These are phyloP conservation scores for Spisula subtruncata DNA, from an alignment of 2,888 invertebrate genomes.

Conservation along the genomic window DNA sequence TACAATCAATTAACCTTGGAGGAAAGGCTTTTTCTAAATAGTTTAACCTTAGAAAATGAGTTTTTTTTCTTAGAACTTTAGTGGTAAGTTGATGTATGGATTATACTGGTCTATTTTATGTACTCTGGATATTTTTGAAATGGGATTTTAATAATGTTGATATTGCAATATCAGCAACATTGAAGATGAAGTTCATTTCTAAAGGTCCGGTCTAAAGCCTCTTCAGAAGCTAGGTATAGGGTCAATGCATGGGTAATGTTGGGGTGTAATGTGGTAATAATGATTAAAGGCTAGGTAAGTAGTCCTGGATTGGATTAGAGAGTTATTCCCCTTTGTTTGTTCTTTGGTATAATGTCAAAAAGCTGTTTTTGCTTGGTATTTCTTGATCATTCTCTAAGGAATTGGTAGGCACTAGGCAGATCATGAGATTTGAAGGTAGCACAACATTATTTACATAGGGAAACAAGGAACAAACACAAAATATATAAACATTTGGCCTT, in stretches of 20 bases:
- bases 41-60: slow-evolving; percentile 7
- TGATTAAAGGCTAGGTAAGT: neutral
- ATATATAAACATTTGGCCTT: no score
- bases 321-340: slow-evolving; percentile 6
- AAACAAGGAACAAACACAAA: no score
- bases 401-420: no score
- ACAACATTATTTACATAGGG: no score
- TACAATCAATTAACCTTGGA: neutral
- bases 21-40: neutral
- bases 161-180: neutral
- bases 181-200: neutral
- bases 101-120: slow-evolving; percentile 4
- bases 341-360: neutral
- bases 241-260: neutral
- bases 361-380: no score
- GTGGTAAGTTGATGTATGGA: neutral
- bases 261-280: neutral
- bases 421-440: no score
- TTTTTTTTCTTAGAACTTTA: neutral
- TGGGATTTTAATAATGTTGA: neutral
- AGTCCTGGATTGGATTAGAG: neutral
- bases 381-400: no score
- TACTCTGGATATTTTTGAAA: neutral
- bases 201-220: neutral
- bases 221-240: neutral